These are phyloP conservation scores for Paedocypris sp. DNA, from an alignment of 2,113 vertebrate genomes.

Conservation along the genomic window DNA sequence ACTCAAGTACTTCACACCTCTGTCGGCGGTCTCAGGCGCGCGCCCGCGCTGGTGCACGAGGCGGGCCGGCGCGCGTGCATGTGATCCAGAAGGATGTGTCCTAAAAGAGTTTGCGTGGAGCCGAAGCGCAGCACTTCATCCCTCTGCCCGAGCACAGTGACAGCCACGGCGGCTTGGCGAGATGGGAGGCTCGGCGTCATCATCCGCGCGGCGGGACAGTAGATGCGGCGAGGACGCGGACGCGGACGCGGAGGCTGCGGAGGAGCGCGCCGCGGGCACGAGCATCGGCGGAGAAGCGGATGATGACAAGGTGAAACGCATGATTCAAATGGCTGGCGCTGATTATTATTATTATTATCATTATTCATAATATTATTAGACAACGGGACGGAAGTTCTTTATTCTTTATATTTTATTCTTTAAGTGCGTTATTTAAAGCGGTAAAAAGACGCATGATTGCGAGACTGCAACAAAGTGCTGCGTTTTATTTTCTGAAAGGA, in stretches of 20 bases:
- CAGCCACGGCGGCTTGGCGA: constrained; percentile 26
- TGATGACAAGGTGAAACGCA: constrained; percentile 31
- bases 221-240: constrained; percentile 36
- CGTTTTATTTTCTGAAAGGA: no score
- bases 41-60: constrained; percentile 57
- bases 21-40: constrained; percentile 4
- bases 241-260: constrained; percentile 47
- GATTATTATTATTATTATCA: no score
- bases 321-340: no score
- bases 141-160: no score
- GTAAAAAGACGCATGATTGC: no score
- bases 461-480: no score
- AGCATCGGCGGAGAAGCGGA: constrained; percentile 14
- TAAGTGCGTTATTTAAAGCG: no score
- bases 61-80: constrained; percentile 69
- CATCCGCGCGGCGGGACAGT: constrained; percentile 61
- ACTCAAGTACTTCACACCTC: no score
- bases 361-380: no score
- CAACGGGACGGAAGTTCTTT: no score
- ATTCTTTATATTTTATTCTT: no score
- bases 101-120: constrained; percentile 55
- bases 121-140: constrained; percentile 50
- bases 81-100: constrained; percentile 65
- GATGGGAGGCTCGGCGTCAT: constrained; percentile 64
- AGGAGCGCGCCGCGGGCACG: constrained; percentile 42